phyloP scores from a whole-genome alignment of 2,888 invertebrate species.

The Morinoia aosen region DNA sequence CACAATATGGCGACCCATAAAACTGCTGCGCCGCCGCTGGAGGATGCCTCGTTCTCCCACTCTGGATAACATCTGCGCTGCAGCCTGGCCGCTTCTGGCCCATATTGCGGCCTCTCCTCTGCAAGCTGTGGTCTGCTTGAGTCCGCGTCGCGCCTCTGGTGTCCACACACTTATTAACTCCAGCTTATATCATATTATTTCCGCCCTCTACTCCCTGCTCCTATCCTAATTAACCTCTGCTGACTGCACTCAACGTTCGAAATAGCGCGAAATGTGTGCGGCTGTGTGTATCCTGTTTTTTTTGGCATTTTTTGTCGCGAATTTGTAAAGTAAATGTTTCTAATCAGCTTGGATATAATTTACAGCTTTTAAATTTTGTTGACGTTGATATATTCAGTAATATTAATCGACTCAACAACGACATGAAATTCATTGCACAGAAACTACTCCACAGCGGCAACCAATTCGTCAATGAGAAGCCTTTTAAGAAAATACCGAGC shows the following conservation, averaged over 20 bases:
- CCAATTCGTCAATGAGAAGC: neutral
- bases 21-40: neutral
- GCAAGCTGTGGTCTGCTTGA: neutral
- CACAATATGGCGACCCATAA: slow-evolving; percentile 53
- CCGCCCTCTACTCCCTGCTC: neutral
- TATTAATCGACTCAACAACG: too few relatives aligned
- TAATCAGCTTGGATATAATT: neutral
- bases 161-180: neutral
- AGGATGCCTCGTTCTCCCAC: slow-evolving; percentile 12
- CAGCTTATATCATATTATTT: neutral
- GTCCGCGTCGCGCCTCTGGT: neutral
- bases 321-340: neutral
- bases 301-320: neutral
- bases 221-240: neutral
- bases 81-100: neutral
- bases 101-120: neutral
- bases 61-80: slow-evolving; percentile 46
- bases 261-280: neutral
- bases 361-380: too few relatives aligned
- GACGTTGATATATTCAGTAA: too few relatives aligned
- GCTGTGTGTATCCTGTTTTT: neutral
- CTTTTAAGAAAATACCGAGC: too few relatives aligned
- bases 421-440: neutral
- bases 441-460: neutral
- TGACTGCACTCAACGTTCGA: neutral